phyloP scores from a whole-genome alignment of 2,888 invertebrate species.

The Miltochrista miniata region DNA sequence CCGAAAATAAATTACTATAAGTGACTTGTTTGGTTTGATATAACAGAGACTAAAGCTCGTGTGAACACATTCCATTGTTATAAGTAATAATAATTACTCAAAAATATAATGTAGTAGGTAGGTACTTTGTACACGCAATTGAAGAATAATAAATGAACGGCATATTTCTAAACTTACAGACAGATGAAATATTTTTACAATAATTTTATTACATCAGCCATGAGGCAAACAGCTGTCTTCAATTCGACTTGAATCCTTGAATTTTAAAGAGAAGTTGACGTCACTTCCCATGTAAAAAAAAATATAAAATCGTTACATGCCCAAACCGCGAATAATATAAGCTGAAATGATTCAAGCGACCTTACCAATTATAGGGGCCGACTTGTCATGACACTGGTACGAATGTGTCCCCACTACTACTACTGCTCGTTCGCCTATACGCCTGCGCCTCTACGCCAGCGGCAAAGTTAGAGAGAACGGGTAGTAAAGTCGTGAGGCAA shows the following conservation, averaged over 20 bases:
- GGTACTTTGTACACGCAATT: too few relatives aligned
- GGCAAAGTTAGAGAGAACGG: too few relatives aligned
- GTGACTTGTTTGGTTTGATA: too few relatives aligned
- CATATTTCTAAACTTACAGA: neutral
- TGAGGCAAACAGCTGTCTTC: neutral
- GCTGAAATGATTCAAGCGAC: constrained; percentile 34
- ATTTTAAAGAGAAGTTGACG: neutral
- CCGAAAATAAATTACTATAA: too few relatives aligned
- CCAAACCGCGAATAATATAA: constrained; percentile 25
- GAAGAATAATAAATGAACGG: neutral
- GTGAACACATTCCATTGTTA: too few relatives aligned
- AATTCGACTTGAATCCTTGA: neutral
- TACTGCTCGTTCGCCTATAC: too few relatives aligned
- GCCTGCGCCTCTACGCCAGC: too few relatives aligned
- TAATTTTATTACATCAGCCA: neutral
- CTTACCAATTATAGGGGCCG: constrained; percentile 37
- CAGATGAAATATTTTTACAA: neutral
- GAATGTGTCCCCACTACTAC: too few relatives aligned
- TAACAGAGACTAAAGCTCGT: too few relatives aligned
- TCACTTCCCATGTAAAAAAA: constrained; percentile 12
- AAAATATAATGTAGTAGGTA: too few relatives aligned
- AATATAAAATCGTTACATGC: constrained; percentile 12
- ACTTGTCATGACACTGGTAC: neutral
- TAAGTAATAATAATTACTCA: too few relatives aligned
- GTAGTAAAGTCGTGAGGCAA: too few relatives aligned